Evolutionary conservation across 2,888 invertebrate genomes (phyloP).

Genomic region (Tiliacea citrago): DNA sequence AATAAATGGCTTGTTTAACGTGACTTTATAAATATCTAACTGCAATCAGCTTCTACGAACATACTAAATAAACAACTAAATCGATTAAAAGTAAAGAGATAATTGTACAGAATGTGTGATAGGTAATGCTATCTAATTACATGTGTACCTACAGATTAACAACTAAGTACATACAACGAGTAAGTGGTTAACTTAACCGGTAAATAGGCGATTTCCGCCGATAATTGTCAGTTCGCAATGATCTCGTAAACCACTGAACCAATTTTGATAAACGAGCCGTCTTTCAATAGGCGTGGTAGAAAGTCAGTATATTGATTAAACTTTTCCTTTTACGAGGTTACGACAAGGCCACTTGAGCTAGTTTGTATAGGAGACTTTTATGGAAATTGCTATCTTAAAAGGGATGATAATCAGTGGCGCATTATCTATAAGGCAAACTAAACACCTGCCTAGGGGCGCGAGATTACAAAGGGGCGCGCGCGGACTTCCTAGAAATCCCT

Average conservation of each 20-base stretch:
- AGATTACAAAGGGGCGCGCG: too few species aligned
- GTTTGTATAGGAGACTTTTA: background rate
- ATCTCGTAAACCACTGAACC: slow-evolving; percentile 52
- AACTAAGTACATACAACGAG: slow-evolving; percentile 12
- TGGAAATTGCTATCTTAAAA: background rate
- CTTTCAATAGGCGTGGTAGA: slow-evolving; percentile 50
- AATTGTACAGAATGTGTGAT: background rate
- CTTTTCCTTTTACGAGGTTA: slow-evolving; percentile 60
- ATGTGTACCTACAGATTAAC: background rate
- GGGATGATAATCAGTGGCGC: too few species aligned
- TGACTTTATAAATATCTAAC: too few species aligned
- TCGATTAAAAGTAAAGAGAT: too few species aligned
- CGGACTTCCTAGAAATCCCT: too few species aligned
- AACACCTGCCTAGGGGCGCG: too few species aligned
- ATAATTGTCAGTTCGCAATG: slow-evolving; percentile 48
- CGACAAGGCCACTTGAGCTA: slow-evolving; percentile 22
- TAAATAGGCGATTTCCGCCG: slow-evolving; percentile 41
- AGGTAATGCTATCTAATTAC: background rate
- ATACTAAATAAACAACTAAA: too few species aligned
- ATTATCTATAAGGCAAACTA: too few species aligned
- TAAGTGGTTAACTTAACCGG: slow-evolving; percentile 9
- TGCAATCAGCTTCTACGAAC: too few species aligned
- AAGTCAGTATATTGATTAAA: slow-evolving; percentile 51
- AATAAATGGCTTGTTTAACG: too few species aligned
- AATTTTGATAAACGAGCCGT: slow-evolving; percentile 57